phyloP scores from a whole-genome alignment of 92 coral and sea anemone species.

The Porites cylindrica region DNA sequence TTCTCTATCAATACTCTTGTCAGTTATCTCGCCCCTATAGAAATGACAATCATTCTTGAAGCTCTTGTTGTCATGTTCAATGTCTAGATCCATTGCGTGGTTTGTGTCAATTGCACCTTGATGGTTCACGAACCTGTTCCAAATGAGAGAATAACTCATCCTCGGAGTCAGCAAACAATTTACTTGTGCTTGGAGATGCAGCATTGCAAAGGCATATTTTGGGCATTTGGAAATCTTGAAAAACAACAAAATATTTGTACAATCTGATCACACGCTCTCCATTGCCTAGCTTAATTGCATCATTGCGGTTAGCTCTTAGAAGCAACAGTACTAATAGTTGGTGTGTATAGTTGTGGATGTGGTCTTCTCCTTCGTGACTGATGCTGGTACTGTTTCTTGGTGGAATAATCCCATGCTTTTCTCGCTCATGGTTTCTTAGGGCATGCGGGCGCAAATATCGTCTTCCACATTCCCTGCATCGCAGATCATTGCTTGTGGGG shows the following conservation, averaged over 20 bases:
- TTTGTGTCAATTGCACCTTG: slow-evolving; percentile 70
- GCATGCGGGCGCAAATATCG: slow-evolving; percentile 16
- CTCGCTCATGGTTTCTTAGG: slow-evolving; percentile 48
- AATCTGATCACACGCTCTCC: slow-evolving; percentile 68
- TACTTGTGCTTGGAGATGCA: slow-evolving; percentile 74
- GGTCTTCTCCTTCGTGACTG: slow-evolving; percentile 20
- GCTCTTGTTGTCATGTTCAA: slow-evolving; percentile 69
- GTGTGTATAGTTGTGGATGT: slow-evolving; percentile 56
- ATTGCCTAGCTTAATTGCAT: slow-evolving; percentile 71
- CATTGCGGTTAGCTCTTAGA: slow-evolving; percentile 50
- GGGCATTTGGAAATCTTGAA: slow-evolving; percentile 55
- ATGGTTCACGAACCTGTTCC: slow-evolving; percentile 77
- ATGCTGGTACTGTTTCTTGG: neutral
- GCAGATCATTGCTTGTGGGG: neutral
- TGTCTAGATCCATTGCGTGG: slow-evolving; percentile 70
- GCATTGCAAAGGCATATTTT: slow-evolving; percentile 72
- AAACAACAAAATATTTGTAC: slow-evolving; percentile 76
- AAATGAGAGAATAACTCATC: slow-evolving; percentile 68
- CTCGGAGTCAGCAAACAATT: slow-evolving; percentile 72
- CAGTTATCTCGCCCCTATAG: slow-evolving; percentile 66
- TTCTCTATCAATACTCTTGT: slow-evolving; percentile 61
- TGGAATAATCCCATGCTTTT: slow-evolving; percentile 28
- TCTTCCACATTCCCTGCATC: slow-evolving; percentile 26
- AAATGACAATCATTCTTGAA: slow-evolving; percentile 71
- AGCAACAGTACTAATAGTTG: slow-evolving; percentile 1